These are phyloP conservation scores for Trematomus bernacchii DNA, from an alignment of 2,797 vertebrate genomes.

Conservation along the genomic window DNA sequence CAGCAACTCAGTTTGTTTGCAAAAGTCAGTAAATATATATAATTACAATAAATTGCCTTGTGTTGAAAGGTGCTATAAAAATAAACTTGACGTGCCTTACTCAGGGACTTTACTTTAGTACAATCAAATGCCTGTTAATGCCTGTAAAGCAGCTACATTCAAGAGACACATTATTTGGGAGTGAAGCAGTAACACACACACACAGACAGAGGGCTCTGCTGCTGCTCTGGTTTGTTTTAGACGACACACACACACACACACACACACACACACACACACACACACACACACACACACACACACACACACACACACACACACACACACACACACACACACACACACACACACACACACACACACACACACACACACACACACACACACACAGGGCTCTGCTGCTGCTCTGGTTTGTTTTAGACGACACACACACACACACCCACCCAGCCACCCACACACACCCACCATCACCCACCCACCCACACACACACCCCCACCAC, in stretches of 20 bases:
- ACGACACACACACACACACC: conserved; percentile 8
- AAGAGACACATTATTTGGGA: neutral
- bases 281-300: conserved; percentile 8
- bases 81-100: too few relatives aligned
- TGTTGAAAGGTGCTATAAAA: too few relatives aligned
- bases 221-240: neutral
- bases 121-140: too few relatives aligned
- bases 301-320: conserved; percentile 8
- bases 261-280: conserved; percentile 6
- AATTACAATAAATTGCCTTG: neutral
- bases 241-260: conserved; percentile 9
- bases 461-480: too few relatives aligned
- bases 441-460: neutral
- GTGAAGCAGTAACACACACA: neutral
- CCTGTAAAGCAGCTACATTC: neutral
- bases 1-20: conserved; percentile 6
- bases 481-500: conserved; percentile 17
- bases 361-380: neutral
- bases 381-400: conserved; percentile 33
- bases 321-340: conserved; percentile 11
- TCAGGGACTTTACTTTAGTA: too few relatives aligned
- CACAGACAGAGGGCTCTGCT: conserved; percentile 33
- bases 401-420: neutral
- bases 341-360: conserved; percentile 8
- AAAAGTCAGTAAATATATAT: too few relatives aligned